phyloP scores from a whole-genome alignment of 2,797 vertebrate species.

The Lateolabrax maculatus region DNA sequence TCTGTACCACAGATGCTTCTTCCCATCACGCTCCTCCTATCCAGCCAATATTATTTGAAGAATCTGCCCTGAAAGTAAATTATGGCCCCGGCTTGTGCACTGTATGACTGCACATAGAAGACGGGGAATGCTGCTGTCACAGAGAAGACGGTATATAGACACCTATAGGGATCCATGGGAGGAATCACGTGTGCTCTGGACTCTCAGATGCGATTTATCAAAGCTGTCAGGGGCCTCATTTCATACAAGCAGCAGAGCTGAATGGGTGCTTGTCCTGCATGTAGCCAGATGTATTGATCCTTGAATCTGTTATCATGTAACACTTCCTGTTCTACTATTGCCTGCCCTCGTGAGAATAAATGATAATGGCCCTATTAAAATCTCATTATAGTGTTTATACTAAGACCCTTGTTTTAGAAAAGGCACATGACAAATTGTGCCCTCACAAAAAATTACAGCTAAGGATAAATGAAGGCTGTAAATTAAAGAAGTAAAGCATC shows the following conservation, averaged over 20 bases:
- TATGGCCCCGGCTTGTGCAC: neutral
- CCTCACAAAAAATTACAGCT: neutral
- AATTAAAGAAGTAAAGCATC: neutral
- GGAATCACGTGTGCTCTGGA: conserved; percentile 36
- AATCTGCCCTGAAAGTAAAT: conserved; percentile 39
- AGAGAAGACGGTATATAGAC: conserved; percentile 38
- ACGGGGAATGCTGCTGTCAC: conserved; percentile 21
- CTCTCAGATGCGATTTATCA: conserved; percentile 54
- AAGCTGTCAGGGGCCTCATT: conserved; percentile 49
- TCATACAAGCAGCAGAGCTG: conserved; percentile 45
- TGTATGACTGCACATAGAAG: conserved; percentile 33
- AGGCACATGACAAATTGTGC: neutral
- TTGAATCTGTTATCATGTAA: conserved; percentile 54
- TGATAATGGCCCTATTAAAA: conserved; percentile 45
- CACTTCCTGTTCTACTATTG: conserved; percentile 59
- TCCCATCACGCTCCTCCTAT: conserved; percentile 25
- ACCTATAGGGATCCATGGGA: conserved; percentile 38
- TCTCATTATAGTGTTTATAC: conserved; percentile 11
- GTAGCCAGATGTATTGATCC: conserved; percentile 66
- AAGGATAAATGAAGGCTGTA: neutral
- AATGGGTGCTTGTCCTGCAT: conserved; percentile 61
- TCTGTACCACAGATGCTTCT: conserved; percentile 19
- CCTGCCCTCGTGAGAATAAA: conserved; percentile 36
- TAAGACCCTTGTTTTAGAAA: neutral
- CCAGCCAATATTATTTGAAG: conserved; percentile 5